Percentiles rank a stretch among this genome's conserved stretches.
Conservation (phyloP, 2,797 vertebrate species). For the Anguilla pacifica region DNA sequence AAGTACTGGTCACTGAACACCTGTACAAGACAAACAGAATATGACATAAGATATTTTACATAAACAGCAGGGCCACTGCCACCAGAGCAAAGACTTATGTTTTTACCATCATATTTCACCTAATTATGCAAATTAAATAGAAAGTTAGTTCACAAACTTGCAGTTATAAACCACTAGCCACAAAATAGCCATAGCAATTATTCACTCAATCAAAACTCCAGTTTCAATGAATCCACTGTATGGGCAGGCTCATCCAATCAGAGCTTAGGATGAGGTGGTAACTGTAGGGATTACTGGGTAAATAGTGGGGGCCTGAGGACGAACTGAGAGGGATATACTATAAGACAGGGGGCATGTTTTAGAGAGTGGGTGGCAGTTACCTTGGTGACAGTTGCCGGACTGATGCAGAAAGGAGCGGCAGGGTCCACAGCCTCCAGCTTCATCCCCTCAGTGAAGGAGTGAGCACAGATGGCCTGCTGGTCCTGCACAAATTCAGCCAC, state of each 20-base stretch:
- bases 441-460: constrained; percentile 75
- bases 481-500: constrained; percentile 65
- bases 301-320: background rate
- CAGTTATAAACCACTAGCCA: background rate
- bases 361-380: constrained; percentile 64
- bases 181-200: background rate
- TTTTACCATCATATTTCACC: background rate
- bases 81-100: background rate
- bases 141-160: background rate
- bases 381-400: constrained; percentile 82
- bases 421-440: constrained; percentile 80
- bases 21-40: constrained; percentile 60
- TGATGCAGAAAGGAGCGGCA: constrained; percentile 72
- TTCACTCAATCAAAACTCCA: background rate
- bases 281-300: constrained; percentile 22
- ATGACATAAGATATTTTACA: background rate
- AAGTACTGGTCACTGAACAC: constrained; percentile 89
- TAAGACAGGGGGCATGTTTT: background rate
- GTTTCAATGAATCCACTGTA: constrained; percentile 6
- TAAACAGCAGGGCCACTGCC: background rate
- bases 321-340: background rate
- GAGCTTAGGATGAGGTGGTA: constrained; percentile 41
- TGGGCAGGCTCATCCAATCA: background rate
- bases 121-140: background rate
- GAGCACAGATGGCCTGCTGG: constrained; percentile 68